Percentiles rank a stretch among this genome's conserved stretches.
Evolutionary conservation across 2,113 vertebrate species (phyloP).

Genomic region (Ammodytes dubius): DNA sequence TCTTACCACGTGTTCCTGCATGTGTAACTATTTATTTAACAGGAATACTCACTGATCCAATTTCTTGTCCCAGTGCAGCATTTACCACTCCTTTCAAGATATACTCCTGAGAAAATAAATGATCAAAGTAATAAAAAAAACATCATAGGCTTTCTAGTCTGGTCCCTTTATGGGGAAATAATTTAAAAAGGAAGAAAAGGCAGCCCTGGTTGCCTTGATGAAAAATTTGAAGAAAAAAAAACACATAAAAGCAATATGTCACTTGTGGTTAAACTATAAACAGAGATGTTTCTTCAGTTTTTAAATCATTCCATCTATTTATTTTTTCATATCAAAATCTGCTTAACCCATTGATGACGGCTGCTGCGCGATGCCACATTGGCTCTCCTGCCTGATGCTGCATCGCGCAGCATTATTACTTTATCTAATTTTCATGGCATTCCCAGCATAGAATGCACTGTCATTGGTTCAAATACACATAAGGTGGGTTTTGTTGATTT

Average conservation of each 20-base stretch:
- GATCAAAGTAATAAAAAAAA: slow-evolving; percentile 19
- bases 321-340: neutral
- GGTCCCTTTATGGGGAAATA: neutral
- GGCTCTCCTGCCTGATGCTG: no score
- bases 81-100: slow-evolving; percentile 98
- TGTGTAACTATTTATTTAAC: neutral
- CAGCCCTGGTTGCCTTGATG: neutral
- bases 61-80: slow-evolving; percentile 94
- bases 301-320: slow-evolving; percentile 3
- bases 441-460: no score
- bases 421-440: no score
- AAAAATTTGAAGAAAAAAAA: neutral
- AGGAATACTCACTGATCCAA: slow-evolving; percentile 90
- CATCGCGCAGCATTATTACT: no score
- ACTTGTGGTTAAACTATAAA: neutral
- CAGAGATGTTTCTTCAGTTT: neutral
- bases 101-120: slow-evolving; percentile 88
- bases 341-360: no score
- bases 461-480: no score
- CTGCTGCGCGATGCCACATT: no score
- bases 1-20: neutral
- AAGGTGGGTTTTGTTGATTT: no score
- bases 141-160: neutral
- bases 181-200: neutral
- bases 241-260: neutral